A percentile compares a stretch with the other conserved stretches of the same genome.
phyloP scores from a whole-genome alignment of 2,797 vertebrate species.

The Mus caroli region DNA sequence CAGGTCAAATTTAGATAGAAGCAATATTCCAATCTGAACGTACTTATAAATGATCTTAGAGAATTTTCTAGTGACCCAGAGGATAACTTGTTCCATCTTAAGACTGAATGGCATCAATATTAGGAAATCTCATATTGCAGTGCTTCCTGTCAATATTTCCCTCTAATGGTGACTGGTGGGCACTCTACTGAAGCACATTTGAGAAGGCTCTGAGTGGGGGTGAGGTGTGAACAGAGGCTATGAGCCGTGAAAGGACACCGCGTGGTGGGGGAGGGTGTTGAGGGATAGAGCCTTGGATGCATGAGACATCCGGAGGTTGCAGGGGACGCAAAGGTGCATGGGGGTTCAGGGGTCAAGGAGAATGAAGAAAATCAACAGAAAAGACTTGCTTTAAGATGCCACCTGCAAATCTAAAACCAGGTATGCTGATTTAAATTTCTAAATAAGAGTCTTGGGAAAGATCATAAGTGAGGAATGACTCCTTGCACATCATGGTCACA shows the following conservation, averaged over 20 bases:
- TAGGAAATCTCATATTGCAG: neutral
- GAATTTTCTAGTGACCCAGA: neutral
- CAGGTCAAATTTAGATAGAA: neutral
- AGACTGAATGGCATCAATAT: neutral
- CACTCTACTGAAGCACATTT: neutral
- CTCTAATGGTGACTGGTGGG: neutral
- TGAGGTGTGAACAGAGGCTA: neutral
- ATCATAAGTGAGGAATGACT: neutral
- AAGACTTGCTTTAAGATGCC: neutral
- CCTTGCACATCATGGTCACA: neutral
- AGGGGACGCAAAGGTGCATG: neutral
- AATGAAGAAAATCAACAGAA: neutral
- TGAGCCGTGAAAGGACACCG: neutral
- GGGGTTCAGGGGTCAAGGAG: accelerated
- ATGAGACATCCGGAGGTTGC: too few relatives aligned
- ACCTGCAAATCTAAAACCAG: neutral
- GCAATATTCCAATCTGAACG: neutral
- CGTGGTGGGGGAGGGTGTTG: neutral
- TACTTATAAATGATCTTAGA: slow-evolving; percentile 11
- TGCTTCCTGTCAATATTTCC: neutral
- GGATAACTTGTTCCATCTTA: neutral
- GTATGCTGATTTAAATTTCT: neutral
- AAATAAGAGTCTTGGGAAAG: slow-evolving; percentile 17
- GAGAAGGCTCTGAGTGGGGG: neutral
- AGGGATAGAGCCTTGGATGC: too few relatives aligned